These are phyloP conservation scores for Amblyraja radiata DNA, from an alignment of 2,797 vertebrate species.

Conservation along the genomic window DNA sequence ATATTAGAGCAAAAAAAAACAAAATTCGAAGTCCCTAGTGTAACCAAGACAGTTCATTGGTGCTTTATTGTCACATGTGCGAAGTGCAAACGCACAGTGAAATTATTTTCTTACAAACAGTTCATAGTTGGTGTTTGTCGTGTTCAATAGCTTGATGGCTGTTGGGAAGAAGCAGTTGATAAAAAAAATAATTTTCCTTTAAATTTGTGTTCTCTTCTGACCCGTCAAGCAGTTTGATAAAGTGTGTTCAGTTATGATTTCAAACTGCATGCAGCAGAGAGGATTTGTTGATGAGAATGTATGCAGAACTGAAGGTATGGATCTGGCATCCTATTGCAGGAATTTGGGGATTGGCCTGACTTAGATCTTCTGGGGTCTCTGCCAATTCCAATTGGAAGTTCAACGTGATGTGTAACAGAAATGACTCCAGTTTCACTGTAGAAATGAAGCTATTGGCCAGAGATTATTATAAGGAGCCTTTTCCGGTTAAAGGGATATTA, in stretches of 20 bases:
- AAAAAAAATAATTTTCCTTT: not conserved
- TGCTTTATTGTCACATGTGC: too few species aligned
- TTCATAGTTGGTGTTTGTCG: too few species aligned
- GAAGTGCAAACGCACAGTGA: too few species aligned
- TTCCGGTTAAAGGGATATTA: not conserved
- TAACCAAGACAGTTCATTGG: too few species aligned
- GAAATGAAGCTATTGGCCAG: slow-evolving; percentile 10
- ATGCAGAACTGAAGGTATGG: not conserved
- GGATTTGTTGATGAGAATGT: not conserved
- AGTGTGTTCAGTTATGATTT: not conserved
- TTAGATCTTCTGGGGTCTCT: slow-evolving; percentile 32
- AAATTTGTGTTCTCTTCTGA: not conserved
- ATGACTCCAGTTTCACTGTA: slow-evolving; percentile 12
- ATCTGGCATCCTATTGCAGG: slow-evolving; percentile 6
- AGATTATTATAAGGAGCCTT: not conserved
- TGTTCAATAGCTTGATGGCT: too few species aligned
- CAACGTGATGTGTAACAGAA: slow-evolving; percentile 2
- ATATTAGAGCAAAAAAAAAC: too few species aligned
- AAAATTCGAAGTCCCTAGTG: too few species aligned
- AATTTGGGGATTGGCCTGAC: not conserved
- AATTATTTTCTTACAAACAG: too few species aligned
- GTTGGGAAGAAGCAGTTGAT: not conserved
- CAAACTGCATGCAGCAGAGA: not conserved
- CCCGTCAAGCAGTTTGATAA: not conserved
- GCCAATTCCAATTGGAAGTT: slow-evolving; percentile 26